Base-by-base conservation (phyloP, 1,140 invertebrate species). In the Drosophila sulfurigaster region DNA sequence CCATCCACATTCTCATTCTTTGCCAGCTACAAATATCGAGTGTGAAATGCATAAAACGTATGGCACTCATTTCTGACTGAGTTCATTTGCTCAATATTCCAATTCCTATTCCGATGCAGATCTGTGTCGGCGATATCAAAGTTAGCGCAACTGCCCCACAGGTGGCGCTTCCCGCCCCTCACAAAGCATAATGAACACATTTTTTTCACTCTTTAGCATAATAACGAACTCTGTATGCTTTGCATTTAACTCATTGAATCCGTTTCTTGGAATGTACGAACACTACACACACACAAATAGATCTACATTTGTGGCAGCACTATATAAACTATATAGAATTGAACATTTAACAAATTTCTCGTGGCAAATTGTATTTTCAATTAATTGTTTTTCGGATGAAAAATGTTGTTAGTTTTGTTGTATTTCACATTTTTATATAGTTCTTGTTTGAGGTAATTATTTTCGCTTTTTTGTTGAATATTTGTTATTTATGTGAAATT, bases 41-140 rank as follows among this genome's bases (percentile, higher is more conserved):
- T 51, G 62, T 28, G 60, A 51, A 81, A 82, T 86, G 82, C 79
- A 86, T 86, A 79, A 70, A 86, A 56, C 83, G 82, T 62, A 66
- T 70, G 68, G 72, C 82, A 86, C 79, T 86, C 82, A 86, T 25
- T 25, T 25, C 3, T 25, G 20, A 25, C 20, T 88, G 8, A 51
- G 60, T 15, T 46, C 38, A 13, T 43, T 43, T 43, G 41, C n/a
- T 43, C 41, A 5, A 13, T 43, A 43, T 13, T 38, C 35, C 2
- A 38, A 32, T 32, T 32, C 30, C 5, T 5, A 38, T 69, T 69
- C 32, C 41, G 78, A 81, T 86, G 46, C 58, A 86, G 82, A 86
- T 86, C 79, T 86, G 66, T 86, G 82, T 82, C 82, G 82, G 82
- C 83, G 68, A 88, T 86, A 86, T 86, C 83, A 86, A 88, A 88